A percentile compares a stretch with the other conserved stretches of the same genome.
These are phyloP conservation scores for Brachymystax lenok DNA, from an alignment of 2,797 vertebrate species.

Conservation along the genomic window DNA sequence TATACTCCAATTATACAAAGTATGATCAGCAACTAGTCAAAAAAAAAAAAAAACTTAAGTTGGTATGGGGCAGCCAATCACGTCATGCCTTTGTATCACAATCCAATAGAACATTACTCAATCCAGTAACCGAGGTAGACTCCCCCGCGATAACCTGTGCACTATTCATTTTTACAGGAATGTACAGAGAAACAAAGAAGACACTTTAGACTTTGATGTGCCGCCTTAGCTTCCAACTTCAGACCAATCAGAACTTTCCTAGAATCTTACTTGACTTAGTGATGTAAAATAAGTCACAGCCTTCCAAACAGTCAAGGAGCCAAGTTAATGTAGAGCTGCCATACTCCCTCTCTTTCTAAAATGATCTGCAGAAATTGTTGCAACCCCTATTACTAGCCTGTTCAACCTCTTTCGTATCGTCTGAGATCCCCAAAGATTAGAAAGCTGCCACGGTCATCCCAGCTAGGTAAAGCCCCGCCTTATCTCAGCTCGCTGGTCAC, in stretches of 20 bases:
- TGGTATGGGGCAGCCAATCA: background rate
- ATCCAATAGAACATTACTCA: background rate
- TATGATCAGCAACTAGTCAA: background rate
- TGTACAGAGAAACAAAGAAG: background rate
- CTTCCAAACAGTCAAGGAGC: conserved; percentile 75
- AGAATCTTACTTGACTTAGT: conserved; percentile 36
- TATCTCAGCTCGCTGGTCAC: too few relatives aligned
- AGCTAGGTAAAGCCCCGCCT: too few relatives aligned
- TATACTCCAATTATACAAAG: background rate
- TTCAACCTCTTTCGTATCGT: too few relatives aligned
- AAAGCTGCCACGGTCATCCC: too few relatives aligned
- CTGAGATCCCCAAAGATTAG: too few relatives aligned
- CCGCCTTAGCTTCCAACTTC: background rate
- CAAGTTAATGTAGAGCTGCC: conserved; percentile 74
- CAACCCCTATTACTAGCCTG: too few relatives aligned
- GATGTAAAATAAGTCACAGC: conserved; percentile 27
- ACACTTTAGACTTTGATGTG: background rate
- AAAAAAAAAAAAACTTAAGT: background rate
- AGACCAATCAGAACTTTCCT: background rate
- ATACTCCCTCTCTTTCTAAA: conserved; percentile 41
- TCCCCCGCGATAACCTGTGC: background rate
- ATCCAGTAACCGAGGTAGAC: background rate
- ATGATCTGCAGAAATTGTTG: too few relatives aligned
- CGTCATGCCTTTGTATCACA: background rate
- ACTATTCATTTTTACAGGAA: background rate